Percentiles rank a stretch among this genome's conserved stretches.
phyloP scores from a whole-genome alignment of 2,113 vertebrate genomes.

The Pongo pygmaeus region DNA sequence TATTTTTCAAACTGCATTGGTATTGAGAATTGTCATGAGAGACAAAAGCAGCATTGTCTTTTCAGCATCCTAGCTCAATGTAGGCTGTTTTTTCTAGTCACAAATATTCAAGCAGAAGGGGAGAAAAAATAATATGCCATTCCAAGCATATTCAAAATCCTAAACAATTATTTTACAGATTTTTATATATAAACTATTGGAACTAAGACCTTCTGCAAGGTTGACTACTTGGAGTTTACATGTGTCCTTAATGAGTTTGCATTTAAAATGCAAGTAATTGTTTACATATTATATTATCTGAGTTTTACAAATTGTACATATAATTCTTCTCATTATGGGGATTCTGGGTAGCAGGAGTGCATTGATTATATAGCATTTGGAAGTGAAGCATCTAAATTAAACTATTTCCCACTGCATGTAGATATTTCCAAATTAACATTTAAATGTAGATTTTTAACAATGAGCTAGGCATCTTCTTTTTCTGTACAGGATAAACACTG shows the following conservation, averaged over 20 bases:
- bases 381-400: constrained; percentile 35
- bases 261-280: constrained; percentile 54
- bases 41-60: constrained; percentile 1
- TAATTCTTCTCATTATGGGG: not conserved
- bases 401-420: not conserved
- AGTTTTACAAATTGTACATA: constrained; percentile 14
- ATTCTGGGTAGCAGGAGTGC: not conserved
- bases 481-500: not conserved
- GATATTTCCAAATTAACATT: constrained; percentile 47
- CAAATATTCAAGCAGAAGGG: not conserved
- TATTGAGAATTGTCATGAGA: not conserved
- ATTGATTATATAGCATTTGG: not conserved
- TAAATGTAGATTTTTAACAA: constrained; percentile 42
- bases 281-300: constrained; percentile 33
- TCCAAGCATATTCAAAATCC: not conserved
- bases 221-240: constrained; percentile 15
- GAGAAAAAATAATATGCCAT: not conserved
- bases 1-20: not conserved
- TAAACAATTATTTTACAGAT: not conserved
- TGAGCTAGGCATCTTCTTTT: not conserved
- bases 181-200: constrained; percentile 20
- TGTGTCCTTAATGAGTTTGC: constrained; percentile 34
- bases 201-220: constrained; percentile 1
- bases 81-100: not conserved
- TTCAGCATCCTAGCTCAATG: not conserved